These are phyloP conservation scores for Sepioteuthis lessoniana DNA, from an alignment of 2,888 invertebrate genomes.

Conservation along the genomic window DNA sequence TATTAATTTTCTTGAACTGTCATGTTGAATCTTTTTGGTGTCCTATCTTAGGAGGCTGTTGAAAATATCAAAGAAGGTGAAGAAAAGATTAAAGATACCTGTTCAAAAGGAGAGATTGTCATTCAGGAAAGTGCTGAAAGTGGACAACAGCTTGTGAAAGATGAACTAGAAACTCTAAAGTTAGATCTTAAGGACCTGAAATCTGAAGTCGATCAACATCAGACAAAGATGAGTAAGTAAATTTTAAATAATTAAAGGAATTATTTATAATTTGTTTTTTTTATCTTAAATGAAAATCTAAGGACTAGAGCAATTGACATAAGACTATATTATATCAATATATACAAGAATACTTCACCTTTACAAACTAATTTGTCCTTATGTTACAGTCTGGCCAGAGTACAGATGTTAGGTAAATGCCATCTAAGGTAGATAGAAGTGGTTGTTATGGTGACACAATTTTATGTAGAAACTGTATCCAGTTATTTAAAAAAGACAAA, in stretches of 20 bases:
- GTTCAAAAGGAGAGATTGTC: slow-evolving; percentile 81
- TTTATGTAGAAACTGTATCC: too few species aligned
- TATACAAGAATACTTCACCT: too few species aligned
- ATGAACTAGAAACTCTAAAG: slow-evolving; percentile 67
- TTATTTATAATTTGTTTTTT: too few species aligned
- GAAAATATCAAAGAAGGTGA: slow-evolving; percentile 86
- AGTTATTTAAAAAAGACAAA: too few species aligned
- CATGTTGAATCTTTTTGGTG: not conserved
- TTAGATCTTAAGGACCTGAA: slow-evolving; percentile 68
- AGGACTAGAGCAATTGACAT: too few species aligned
- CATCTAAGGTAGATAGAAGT: too few species aligned
- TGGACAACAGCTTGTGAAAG: slow-evolving; percentile 81
- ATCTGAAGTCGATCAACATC: slow-evolving; percentile 62
- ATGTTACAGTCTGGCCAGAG: too few species aligned
- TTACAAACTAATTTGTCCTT: too few species aligned
- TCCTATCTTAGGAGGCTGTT: slow-evolving; percentile 81
- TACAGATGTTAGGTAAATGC: too few species aligned
- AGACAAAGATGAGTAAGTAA: slow-evolving; percentile 61
- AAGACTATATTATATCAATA: too few species aligned
- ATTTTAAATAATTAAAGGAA: not conserved
- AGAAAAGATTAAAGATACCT: slow-evolving; percentile 84
- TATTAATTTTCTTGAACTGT: not conserved
- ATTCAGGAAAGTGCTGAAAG: slow-evolving; percentile 84
- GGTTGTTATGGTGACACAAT: too few species aligned
- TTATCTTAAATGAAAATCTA: too few species aligned